A percentile compares a stretch with the other conserved stretches of the same genome.
These are phyloP conservation scores for Danio jaintianensis DNA, from an alignment of 2,797 vertebrate species.

Conservation along the genomic window DNA sequence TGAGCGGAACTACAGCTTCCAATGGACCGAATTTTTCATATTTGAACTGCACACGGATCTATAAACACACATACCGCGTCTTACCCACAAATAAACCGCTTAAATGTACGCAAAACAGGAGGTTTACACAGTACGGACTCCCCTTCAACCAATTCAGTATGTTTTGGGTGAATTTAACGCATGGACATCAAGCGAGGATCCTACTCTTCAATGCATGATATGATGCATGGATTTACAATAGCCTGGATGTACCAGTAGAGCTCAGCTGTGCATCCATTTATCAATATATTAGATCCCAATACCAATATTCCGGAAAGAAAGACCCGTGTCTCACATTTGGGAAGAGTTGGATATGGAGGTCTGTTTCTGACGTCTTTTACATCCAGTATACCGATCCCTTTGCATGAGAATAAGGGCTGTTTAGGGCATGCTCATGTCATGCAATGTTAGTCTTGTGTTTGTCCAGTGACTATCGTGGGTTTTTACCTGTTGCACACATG, in stretches of 20 bases:
- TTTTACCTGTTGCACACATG: slow-evolving; percentile 53
- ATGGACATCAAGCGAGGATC: slow-evolving; percentile 61
- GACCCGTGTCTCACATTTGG: neutral
- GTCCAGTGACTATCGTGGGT: slow-evolving; percentile 61
- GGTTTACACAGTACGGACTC: neutral
- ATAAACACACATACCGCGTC: slow-evolving; percentile 6
- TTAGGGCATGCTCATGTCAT: slow-evolving; percentile 67
- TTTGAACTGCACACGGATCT: slow-evolving; percentile 1
- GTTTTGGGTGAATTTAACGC: slow-evolving; percentile 41
- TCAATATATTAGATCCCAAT: slow-evolving; percentile 15
- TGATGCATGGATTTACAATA: slow-evolving; percentile 80
- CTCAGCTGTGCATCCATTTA: slow-evolving; percentile 47
- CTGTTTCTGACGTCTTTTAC: slow-evolving; percentile 12
- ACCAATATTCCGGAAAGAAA: neutral
- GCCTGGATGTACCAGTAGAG: slow-evolving; percentile 74
- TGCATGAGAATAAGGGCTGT: slow-evolving; percentile 79
- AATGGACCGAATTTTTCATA: neutral
- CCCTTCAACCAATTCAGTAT: slow-evolving; percentile 7
- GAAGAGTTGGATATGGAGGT: slow-evolving; percentile 31
- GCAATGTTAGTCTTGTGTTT: slow-evolving; percentile 54
- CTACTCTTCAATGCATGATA: slow-evolving; percentile 80
- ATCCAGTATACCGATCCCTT: slow-evolving; percentile 53
- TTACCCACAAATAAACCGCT: neutral
- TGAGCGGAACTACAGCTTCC: slow-evolving; percentile 3
- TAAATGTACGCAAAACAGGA: neutral